Evolutionary conservation across 2,797 vertebrate genomes (phyloP), one percentile per base, ranked within the genome.

Genomic region (Mus spretus): DNA sequence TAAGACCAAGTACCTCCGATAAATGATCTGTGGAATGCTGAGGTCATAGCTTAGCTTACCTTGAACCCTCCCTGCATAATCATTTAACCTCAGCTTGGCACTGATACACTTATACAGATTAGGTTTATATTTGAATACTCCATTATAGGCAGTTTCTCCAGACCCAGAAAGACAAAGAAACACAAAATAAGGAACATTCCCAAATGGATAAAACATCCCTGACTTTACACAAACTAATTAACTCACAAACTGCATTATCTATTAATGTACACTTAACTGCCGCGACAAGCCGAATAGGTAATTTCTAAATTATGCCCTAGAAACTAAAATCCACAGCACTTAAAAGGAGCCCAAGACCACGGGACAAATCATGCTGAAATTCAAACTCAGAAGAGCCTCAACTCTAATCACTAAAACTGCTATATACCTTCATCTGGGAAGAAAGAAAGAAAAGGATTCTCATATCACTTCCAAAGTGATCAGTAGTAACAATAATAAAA

Each of bases 401-500:
- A 22, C 15, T 85, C 79, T 79, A 82, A 61, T 53, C 61, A 91
- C 40, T 53, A 92, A 87, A 86, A 44, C 28, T 24, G 20, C 20
- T 53, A n/a, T 63, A 37, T 6, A 15, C n/a, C 47, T 87, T 87
- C 61, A 91, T 22, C 55, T 0, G 67, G 44, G 14, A 72, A 72
- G 67, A 72, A 72, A 70, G 67, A n/a, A n/a, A 72, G n/a, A 17
- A 3, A 72, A 72, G 15, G 8, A 72, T 37, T 72, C 67, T 72
- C 8, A 93, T 55, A 53, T 53, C 61, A 59, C 61, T 93, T 31
- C 53, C 53, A 40, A 90, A 87, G 91, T 63, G 20, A 82, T 31
- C 57, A 83, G 40, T 65, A 95, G 93, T 47, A 95, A 92, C 0
- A 28, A 70, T 85, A 96, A 89, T 81, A 94, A 93, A 96, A 75